These are phyloP conservation scores for Pachliopta kotzebuea DNA, from an alignment of 2,888 invertebrate genomes.

Conservation along the genomic window DNA sequence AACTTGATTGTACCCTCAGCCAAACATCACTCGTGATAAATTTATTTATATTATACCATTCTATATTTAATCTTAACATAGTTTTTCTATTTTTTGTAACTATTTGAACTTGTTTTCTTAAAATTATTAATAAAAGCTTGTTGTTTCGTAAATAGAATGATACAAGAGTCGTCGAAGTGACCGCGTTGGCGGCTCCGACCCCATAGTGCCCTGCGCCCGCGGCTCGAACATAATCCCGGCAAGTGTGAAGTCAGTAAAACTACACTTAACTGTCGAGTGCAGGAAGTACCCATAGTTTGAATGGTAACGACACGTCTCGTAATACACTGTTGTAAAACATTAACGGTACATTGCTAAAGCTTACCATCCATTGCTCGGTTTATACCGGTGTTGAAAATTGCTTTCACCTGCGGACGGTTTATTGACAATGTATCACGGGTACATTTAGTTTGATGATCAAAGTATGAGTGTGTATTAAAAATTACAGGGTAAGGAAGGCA, in stretches of 20 bases:
- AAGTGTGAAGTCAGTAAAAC: conserved; percentile 30
- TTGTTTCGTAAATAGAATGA: too few species aligned
- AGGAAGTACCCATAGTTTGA: conserved; percentile 25
- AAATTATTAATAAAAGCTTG: too few species aligned
- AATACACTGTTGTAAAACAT: conserved; percentile 30
- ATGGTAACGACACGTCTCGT: conserved; percentile 28
- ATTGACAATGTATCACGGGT: conserved; percentile 16
- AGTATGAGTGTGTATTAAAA: not conserved
- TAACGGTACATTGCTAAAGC: conserved; percentile 26
- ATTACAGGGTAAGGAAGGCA: not conserved
- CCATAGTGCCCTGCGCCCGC: not conserved
- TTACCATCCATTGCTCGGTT: conserved; percentile 25
- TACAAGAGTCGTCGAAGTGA: not conserved
- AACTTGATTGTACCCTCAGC: not conserved
- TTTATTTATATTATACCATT: not conserved
- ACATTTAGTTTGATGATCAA: not conserved
- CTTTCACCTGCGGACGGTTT: conserved; percentile 14
- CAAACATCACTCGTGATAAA: not conserved
- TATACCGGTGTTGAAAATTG: conserved; percentile 14
- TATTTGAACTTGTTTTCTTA: too few species aligned
- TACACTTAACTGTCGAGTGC: conserved; percentile 23
- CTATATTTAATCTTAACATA: not conserved
- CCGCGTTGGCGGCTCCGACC: not conserved
- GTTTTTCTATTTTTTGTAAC: too few species aligned
- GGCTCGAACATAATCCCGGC: conserved; percentile 16